phyloP scores from a whole-genome alignment of 2,797 vertebrate species.

The Sebastes diaconus region DNA sequence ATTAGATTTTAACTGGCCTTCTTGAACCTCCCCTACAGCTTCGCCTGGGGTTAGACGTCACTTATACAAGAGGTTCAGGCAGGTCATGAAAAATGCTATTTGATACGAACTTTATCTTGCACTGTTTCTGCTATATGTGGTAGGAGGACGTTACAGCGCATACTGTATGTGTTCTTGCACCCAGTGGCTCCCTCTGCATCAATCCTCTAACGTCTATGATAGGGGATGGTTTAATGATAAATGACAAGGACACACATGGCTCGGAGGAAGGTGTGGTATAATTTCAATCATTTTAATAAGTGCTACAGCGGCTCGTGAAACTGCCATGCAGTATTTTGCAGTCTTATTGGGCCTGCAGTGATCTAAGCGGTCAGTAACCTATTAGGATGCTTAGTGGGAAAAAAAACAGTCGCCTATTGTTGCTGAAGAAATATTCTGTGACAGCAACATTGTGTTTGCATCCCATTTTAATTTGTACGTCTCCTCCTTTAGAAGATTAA shows the following conservation, averaged over 20 bases:
- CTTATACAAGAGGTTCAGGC: constrained; percentile 48
- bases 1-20: constrained; percentile 30
- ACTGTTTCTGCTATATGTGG: constrained; percentile 4
- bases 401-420: constrained; percentile 30
- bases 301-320: constrained; percentile 23
- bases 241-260: constrained; percentile 57
- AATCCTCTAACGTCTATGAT: neutral
- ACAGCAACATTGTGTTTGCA: constrained; percentile 56
- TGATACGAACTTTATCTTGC: constrained; percentile 44
- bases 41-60: constrained; percentile 50
- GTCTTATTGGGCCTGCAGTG: constrained; percentile 30
- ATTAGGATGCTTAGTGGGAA: constrained; percentile 15
- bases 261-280: constrained; percentile 46
- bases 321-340: constrained; percentile 5
- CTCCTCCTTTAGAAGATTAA: constrained; percentile 61
- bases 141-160: neutral
- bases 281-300: constrained; percentile 51
- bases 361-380: constrained; percentile 46
- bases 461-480: constrained; percentile 58
- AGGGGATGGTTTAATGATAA: constrained; percentile 50
- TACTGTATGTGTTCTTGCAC: neutral
- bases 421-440: constrained; percentile 36
- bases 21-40: constrained; percentile 42
- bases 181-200: neutral
- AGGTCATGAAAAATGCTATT: constrained; percentile 69